A percentile compares a stretch with the other conserved stretches of the same genome.
Evolutionary conservation across 2,797 vertebrate genomes (phyloP).

Genomic region (Phyllotis vaccarum): DNA sequence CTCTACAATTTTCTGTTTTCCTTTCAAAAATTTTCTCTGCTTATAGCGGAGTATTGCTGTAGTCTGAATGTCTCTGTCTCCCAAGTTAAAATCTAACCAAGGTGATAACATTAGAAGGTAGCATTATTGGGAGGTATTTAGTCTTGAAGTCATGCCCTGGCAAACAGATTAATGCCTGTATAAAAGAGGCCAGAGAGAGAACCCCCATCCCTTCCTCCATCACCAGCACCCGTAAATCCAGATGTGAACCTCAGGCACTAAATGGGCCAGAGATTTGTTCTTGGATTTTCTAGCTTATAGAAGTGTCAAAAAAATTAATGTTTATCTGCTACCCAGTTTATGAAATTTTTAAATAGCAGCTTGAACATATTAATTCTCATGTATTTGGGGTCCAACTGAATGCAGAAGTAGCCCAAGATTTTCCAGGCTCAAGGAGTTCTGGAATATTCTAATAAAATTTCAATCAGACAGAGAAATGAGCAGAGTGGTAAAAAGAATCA

Average conservation of each 20-base stretch:
- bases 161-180: not conserved
- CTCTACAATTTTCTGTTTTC: slow-evolving; percentile 8
- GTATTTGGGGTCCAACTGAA: not conserved
- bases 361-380: not conserved
- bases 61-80: not conserved
- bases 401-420: not conserved
- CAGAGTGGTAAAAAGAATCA: not conserved
- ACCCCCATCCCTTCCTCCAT: not conserved
- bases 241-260: not conserved
- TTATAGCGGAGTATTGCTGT: not conserved
- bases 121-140: not conserved
- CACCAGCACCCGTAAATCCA: not conserved
- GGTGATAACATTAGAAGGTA: not conserved
- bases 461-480: slow-evolving; percentile 17
- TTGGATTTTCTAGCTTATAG: not conserved
- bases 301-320: not conserved
- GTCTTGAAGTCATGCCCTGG: not conserved
- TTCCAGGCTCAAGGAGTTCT: not conserved
- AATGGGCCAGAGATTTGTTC: not conserved
- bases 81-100: not conserved
- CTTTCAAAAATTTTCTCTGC: not conserved
- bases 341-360: not conserved
- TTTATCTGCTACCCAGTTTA: not conserved
- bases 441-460: slow-evolving; percentile 43
- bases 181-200: not conserved